These are phyloP conservation scores for Peromyscus nudipes DNA, from an alignment of 2,797 vertebrate species.

Conservation along the genomic window DNA sequence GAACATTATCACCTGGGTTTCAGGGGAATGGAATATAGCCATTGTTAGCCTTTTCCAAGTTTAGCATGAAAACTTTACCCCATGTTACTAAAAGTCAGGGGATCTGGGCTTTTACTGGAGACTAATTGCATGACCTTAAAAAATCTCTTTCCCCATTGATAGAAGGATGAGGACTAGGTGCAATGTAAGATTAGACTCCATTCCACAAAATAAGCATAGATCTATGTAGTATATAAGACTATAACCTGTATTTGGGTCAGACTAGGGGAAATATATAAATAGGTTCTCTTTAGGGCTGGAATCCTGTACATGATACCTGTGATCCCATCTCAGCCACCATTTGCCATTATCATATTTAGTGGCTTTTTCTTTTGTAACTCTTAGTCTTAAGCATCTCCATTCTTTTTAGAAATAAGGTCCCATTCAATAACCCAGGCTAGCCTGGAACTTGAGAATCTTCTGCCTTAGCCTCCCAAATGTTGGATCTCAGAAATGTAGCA, in stretches of 20 bases:
- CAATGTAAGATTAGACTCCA: constrained; percentile 9
- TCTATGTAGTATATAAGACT: constrained; percentile 23
- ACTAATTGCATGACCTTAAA: not conserved
- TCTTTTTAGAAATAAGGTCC: not conserved
- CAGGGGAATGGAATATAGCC: not conserved
- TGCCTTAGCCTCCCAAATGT: not conserved
- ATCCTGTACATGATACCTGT: not conserved
- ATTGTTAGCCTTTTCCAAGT: not conserved
- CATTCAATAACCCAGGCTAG: not conserved
- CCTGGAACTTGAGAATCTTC: not conserved
- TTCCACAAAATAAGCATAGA: constrained; percentile 3
- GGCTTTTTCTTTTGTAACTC: not conserved
- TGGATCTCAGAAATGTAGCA: not conserved
- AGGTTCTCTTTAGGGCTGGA: not conserved
- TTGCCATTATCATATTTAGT: not conserved
- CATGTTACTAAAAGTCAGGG: not conserved
- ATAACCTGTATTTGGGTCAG: not conserved
- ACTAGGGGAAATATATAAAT: constrained; percentile 30
- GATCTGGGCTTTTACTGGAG: not conserved
- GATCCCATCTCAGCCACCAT: not conserved
- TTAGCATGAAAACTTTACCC: not conserved
- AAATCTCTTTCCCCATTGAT: not conserved
- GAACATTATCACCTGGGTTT: not conserved
- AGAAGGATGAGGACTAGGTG: constrained; percentile 2
- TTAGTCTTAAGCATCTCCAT: not conserved